Conservation (phyloP, 64 coral and sea anemone species). For the Orbicella faveolata region DNA sequence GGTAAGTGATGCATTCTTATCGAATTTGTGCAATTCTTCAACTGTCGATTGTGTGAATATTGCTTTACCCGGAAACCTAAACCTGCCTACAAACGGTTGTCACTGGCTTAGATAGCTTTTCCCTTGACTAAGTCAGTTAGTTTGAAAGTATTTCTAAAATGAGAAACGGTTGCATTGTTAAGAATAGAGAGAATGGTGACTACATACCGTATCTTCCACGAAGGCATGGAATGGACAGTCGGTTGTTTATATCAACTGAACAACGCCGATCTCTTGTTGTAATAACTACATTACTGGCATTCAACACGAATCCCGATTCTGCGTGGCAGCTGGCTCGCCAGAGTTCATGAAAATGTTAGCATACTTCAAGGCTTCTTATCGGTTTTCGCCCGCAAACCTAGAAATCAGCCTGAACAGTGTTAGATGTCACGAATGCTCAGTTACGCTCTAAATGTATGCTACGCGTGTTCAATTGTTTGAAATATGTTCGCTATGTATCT, state of each 20-base stretch:
- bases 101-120: neutral
- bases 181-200: neutral
- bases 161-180: neutral
- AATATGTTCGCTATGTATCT: constrained; percentile 89
- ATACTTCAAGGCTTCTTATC: constrained; percentile 20
- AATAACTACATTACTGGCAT: constrained; percentile 36
- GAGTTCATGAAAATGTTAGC: constrained; percentile 52
- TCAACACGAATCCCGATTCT: neutral
- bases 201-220: neutral
- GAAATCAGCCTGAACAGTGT: neutral
- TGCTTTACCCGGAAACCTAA: constrained; percentile 47
- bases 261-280: constrained; percentile 25
- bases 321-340: constrained; percentile 16
- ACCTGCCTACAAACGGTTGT: neutral
- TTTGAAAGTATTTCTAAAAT: neutral
- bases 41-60: neutral
- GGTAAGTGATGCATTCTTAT: constrained; percentile 63
- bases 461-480: constrained; percentile 76
- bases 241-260: constrained; percentile 40
- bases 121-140: neutral
- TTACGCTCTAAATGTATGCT: constrained; percentile 45
- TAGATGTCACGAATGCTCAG: constrained; percentile 30
- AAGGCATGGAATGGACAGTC: constrained; percentile 43
- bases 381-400: neutral
- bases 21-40: constrained; percentile 26